phyloP scores from a whole-genome alignment of 2,888 invertebrate species.

The Erebia epiphron region DNA sequence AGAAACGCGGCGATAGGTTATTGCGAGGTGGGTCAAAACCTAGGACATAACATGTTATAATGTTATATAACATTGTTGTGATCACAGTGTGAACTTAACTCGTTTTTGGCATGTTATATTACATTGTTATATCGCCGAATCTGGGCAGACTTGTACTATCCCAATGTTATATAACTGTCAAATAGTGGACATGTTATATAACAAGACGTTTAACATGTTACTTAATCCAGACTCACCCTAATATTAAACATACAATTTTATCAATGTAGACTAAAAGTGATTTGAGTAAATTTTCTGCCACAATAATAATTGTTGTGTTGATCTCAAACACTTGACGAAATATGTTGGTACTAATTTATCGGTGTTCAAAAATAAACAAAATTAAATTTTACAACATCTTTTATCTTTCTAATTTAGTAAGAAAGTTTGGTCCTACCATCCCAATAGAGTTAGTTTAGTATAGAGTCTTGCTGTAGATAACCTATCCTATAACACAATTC shows the following conservation, averaged over 20 bases:
- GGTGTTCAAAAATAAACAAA: background rate
- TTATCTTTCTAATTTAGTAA: background rate
- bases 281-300: slow-evolving; percentile 71
- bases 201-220: background rate
- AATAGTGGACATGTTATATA: background rate
- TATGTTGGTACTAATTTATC: slow-evolving; percentile 40
- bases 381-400: background rate
- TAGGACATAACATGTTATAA: background rate
- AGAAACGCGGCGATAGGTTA: slow-evolving; percentile 51
- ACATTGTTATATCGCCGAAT: background rate
- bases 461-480: too few species aligned
- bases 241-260: slow-evolving; percentile 45
- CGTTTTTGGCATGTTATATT: background rate
- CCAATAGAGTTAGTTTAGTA: too few species aligned
- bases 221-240: background rate
- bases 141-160: background rate
- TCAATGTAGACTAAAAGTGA: slow-evolving; percentile 62
- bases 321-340: slow-evolving; percentile 71
- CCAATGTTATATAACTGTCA: background rate
- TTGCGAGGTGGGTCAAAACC: slow-evolving; percentile 6
- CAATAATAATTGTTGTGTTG: slow-evolving; percentile 59
- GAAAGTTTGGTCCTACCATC: too few species aligned
- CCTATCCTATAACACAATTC: too few species aligned
- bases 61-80: background rate
- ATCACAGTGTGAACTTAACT: background rate